phyloP scores from a whole-genome alignment of 2,797 vertebrate species.

The Delichon dasypus region DNA sequence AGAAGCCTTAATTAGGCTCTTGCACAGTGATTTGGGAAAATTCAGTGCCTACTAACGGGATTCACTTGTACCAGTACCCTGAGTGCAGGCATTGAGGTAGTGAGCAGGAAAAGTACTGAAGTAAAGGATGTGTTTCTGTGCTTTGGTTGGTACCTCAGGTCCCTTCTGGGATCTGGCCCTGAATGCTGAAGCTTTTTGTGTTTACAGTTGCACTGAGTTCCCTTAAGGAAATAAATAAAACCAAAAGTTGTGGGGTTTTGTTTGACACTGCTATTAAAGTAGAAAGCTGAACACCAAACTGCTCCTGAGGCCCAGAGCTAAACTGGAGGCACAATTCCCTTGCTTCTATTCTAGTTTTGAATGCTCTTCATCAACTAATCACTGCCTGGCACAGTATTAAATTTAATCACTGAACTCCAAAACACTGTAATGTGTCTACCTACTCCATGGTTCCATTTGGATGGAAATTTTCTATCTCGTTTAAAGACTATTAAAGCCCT shows the following conservation, averaged over 20 bases:
- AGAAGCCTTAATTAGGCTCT: neutral
- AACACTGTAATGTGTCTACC: slow-evolving; percentile 51
- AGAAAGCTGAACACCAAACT: neutral
- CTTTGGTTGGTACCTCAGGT: neutral
- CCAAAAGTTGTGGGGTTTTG: neutral
- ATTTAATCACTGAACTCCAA: slow-evolving; percentile 58
- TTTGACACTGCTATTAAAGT: neutral
- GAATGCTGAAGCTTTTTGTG: neutral
- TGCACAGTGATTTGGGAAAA: neutral
- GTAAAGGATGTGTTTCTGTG: neutral
- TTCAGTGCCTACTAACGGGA: neutral
- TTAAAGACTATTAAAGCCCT: slow-evolving; percentile 62
- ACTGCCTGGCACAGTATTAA: slow-evolving; percentile 49
- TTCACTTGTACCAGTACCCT: neutral
- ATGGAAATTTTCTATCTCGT: slow-evolving; percentile 63
- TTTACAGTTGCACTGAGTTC: neutral
- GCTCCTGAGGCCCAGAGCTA: neutral
- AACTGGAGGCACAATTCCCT: neutral
- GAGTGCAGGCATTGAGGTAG: neutral
- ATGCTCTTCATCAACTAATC: slow-evolving; percentile 30
- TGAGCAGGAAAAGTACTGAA: neutral
- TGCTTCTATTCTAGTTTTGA: slow-evolving; percentile 2
- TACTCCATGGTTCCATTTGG: slow-evolving; percentile 55
- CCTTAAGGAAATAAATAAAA: slow-evolving; percentile 26
- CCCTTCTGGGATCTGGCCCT: neutral